Conservation (phyloP, 1,140 invertebrate species). For the Neodiprion virginianus region DNA sequence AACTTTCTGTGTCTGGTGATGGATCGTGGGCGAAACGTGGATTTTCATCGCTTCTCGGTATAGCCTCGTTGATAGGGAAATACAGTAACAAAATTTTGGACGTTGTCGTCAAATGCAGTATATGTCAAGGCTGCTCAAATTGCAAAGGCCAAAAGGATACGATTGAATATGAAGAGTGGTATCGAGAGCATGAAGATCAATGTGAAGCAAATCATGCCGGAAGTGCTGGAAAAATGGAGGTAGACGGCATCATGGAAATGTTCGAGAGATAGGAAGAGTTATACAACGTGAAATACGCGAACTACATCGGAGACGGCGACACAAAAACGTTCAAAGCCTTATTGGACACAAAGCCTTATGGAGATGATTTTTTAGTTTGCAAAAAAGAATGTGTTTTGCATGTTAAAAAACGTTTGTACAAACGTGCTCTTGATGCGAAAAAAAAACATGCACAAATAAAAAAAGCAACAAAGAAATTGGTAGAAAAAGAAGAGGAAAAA, state of each 20-base stretch:
- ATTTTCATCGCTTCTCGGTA: neutral
- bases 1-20: neutral
- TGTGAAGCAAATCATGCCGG: slow-evolving; percentile 16
- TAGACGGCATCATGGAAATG: slow-evolving; percentile 22
- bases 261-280: slow-evolving; percentile 25
- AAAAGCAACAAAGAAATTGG: neutral
- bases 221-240: neutral
- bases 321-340: slow-evolving; percentile 4
- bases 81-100: neutral
- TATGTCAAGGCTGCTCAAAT: neutral
- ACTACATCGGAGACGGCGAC: slow-evolving; percentile 34
- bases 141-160: neutral
- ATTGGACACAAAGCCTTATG: neutral
- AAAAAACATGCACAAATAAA: neutral
- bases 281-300: slow-evolving; percentile 24
- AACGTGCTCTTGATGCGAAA: too few relatives aligned
- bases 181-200: slow-evolving; percentile 20
- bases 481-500: neutral
- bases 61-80: neutral
- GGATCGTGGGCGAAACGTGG: neutral
- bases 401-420: slow-evolving; percentile 37
- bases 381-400: slow-evolving; percentile 36
- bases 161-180: slow-evolving; percentile 4
- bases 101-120: neutral
- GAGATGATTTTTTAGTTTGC: neutral